Conservation (phyloP, 30 jellyfish, hydroid and myxozoan genomes). For the Turritopsis rubra region DNA sequence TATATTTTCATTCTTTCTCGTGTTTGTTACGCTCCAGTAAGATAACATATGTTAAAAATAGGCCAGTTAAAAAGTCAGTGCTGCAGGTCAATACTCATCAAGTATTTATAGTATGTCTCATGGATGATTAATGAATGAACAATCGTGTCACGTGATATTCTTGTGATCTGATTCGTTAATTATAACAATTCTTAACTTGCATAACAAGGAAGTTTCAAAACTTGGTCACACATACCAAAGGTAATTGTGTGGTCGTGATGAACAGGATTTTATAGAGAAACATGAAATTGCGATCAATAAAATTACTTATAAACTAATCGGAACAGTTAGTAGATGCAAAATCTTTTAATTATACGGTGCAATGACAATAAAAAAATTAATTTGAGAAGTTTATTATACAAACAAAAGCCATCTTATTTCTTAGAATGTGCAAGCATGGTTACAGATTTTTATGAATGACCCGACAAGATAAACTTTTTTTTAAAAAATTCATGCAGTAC, state of each 20-base stretch:
- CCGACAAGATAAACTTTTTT: background rate
- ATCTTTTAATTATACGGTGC: no score
- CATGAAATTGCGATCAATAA: background rate
- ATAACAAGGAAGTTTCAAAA: background rate
- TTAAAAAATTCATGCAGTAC: background rate
- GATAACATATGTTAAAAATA: background rate
- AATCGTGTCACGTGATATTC: background rate
- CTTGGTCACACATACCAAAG: background rate
- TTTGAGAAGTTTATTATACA: no score
- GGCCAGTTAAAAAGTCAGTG: background rate
- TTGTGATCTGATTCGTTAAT: background rate
- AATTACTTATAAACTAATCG: no score
- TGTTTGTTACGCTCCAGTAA: background rate
- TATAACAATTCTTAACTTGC: background rate
- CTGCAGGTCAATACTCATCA: background rate
- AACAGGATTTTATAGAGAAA: background rate
- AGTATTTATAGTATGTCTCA: background rate
- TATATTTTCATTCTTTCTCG: background rate
- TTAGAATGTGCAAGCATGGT: background rate
- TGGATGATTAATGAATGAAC: background rate
- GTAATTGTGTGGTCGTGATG: background rate
- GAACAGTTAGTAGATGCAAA: no score
- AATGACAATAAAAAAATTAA: no score
- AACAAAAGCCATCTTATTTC: no score
- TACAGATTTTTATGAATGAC: background rate